These are phyloP conservation scores for Drosophila melanogaster DNA, from an alignment of 1,140 invertebrate genomes.

Conservation along the genomic window DNA sequence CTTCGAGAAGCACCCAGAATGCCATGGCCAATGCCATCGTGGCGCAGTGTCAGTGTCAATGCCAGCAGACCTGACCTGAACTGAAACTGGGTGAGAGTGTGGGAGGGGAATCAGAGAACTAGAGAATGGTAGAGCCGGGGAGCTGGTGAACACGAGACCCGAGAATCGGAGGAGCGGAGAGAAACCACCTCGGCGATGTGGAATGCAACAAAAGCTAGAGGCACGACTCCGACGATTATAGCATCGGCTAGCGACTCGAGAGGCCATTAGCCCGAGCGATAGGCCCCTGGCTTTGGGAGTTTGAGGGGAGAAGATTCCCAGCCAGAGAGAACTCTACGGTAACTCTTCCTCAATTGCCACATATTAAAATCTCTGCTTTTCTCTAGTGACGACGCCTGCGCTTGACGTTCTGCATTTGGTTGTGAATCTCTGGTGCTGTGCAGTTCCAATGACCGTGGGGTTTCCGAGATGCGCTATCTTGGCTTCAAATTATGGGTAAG, in stretches of 20 bases:
- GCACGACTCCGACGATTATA: constrained; percentile 60
- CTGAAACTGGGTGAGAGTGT: constrained; percentile 62
- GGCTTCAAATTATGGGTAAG: too few relatives aligned
- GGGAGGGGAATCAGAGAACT: constrained; percentile 18
- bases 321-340: constrained; percentile 23
- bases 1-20: constrained; percentile 54
- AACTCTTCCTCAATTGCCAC: constrained; percentile 12
- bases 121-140: background rate
- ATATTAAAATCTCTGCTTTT: background rate
- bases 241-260: constrained; percentile 58
- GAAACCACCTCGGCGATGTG: constrained; percentile 27
- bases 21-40: constrained; percentile 57
- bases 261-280: constrained; percentile 71
- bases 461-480: constrained; percentile 4
- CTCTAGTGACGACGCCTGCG: constrained; percentile 51
- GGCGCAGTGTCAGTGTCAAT: constrained; percentile 65
- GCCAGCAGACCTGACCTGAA: constrained; percentile 49
- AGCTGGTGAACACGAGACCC: background rate
- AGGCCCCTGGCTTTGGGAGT: constrained; percentile 18
- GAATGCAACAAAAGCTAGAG: constrained; percentile 38
- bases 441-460: constrained; percentile 19
- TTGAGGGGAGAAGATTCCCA: constrained; percentile 2
- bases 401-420: constrained; percentile 12
- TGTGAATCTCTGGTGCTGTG: constrained; percentile 2
- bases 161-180: background rate